Conservation (phyloP, 2,113 vertebrate genomes). For the Bucco capensis region DNA sequence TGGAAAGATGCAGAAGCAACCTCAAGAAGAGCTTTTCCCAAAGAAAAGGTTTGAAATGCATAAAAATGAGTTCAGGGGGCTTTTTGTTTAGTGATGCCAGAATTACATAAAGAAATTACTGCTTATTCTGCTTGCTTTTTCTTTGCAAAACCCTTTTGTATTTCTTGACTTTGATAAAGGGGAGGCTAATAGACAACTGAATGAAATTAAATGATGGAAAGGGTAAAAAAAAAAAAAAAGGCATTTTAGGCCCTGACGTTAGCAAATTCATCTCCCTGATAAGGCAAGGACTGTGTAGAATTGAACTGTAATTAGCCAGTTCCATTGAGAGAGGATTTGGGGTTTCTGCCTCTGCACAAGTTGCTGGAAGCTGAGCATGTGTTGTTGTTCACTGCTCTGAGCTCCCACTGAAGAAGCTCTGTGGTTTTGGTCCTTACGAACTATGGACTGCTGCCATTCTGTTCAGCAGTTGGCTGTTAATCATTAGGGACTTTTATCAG, state of each 20-base stretch:
- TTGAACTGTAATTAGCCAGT: not conserved
- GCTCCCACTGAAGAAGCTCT: not conserved
- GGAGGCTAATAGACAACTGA: not conserved
- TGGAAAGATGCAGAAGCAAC: not conserved
- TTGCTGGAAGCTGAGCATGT: not conserved
- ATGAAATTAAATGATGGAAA: not conserved
- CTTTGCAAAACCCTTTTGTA: not conserved
- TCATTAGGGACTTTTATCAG: constrained; percentile 15
- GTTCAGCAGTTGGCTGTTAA: constrained; percentile 20
- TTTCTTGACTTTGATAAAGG: not conserved
- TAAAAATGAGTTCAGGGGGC: not conserved
- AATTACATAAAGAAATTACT: not conserved
- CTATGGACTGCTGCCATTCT: not conserved
- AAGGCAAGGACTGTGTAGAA: not conserved
- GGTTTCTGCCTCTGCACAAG: not conserved
- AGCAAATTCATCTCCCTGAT: not conserved
- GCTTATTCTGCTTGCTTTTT: not conserved
- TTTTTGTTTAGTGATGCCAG: not conserved
- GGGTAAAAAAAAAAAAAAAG: not conserved
- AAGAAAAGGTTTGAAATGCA: not conserved
- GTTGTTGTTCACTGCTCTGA: not conserved
- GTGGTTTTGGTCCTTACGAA: not conserved
- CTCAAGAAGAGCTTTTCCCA: not conserved
- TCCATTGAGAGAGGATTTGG: not conserved
- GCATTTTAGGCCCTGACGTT: not conserved